Base-by-base conservation (phyloP, 2,797 vertebrate species). In the Gadopsis marmoratus region DNA sequence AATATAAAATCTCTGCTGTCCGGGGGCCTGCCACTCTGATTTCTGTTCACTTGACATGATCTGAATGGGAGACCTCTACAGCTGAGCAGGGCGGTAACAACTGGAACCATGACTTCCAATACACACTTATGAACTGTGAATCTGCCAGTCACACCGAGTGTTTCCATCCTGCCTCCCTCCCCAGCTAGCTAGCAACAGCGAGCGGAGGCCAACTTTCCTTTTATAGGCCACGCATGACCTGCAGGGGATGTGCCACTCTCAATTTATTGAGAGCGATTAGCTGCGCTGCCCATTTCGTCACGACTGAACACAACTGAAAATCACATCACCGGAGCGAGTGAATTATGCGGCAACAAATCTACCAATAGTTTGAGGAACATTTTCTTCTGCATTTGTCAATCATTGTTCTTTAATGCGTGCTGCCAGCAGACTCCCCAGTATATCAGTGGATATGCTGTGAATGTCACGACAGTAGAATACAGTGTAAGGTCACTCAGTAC, bases 401-500 rank as follows among this genome's bases (percentile, higher is more conserved):
- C 64, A 53, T 54, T 47, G 45, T 23, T 71, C 59, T 59, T 54
- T 13, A 58, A 55, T 17, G 2, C 37, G 33, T 26, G 71, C 74
- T 79, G 72, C 67, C 64, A 76, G 76, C 7, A 72, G 71, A 78
- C 64, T 60, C 56, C 55, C 19, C 45, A 41, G 21, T 58, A 67
- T 66, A 78, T 76, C 5, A 54, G 74, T 83, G 79, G 55, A 83
- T 74, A 70, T 72, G 76, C 78, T 76, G 76, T 86, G 84, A 83
- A 81, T 79, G 87, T 90, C 81, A 90, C 85, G 87, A 85, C 79
- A 82, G 83, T 70, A 83, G 79, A 78, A 90, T 91, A 91, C 91
- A 94, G 91, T 92, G 89, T 84, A 85, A 87, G 92, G 91, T 93
- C 90, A 90, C 83, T 88, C 91, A 83, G 81, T 84, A 80, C 82